phyloP scores from a whole-genome alignment of 2,888 invertebrate genomes.

The Dasypolia templi region DNA sequence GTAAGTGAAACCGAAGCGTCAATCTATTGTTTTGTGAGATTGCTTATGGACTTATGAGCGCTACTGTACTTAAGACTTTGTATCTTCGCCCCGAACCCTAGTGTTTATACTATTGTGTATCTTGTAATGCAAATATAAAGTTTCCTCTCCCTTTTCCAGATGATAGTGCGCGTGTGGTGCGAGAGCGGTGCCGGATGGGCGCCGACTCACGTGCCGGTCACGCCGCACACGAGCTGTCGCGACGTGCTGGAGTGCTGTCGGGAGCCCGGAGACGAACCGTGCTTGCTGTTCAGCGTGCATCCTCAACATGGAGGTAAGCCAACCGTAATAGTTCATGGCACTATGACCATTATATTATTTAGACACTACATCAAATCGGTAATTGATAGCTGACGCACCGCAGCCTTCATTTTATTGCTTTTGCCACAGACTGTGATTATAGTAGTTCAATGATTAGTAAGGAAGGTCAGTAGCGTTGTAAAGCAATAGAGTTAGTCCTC shows the following conservation, averaged over 20 bases:
- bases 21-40: too few species aligned
- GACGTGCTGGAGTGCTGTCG: slow-evolving; percentile 92
- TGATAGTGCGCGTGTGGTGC: slow-evolving; percentile 93
- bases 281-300: slow-evolving; percentile 91
- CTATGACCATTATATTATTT: too few species aligned
- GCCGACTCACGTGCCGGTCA: slow-evolving; percentile 91
- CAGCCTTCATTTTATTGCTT: background rate
- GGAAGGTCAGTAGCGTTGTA: too few species aligned
- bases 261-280: slow-evolving; percentile 92
- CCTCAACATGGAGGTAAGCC: slow-evolving; percentile 89
- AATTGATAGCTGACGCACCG: too few species aligned
- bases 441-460: background rate
- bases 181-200: slow-evolving; percentile 89
- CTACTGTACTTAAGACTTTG: background rate
- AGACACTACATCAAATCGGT: too few species aligned
- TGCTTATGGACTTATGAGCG: too few species aligned
- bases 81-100: background rate
- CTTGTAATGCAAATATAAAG: background rate
- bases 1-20: too few species aligned
- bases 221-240: slow-evolving; percentile 91
- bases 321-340: background rate
- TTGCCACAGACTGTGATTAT: background rate
- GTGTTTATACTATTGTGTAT: background rate
- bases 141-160: slow-evolving; percentile 79
- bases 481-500: background rate